Conservation (phyloP, 2,888 invertebrate species). For the Allygus modestus region DNA sequence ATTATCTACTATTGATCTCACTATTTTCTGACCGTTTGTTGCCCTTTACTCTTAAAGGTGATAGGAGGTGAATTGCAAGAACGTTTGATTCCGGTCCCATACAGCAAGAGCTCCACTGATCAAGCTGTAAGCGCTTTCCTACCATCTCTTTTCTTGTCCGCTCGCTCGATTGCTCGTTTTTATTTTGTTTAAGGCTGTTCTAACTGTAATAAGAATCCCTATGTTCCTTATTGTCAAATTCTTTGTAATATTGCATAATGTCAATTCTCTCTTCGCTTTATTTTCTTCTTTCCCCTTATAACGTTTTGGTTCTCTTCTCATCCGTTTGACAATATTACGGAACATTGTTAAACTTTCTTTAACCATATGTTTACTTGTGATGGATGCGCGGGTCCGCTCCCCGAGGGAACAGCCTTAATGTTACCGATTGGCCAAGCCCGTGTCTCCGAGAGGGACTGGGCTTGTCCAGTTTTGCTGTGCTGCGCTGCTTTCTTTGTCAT, state of each 20-base stretch:
- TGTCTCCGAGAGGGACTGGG: slow-evolving; percentile 56
- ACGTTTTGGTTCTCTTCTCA: slow-evolving; percentile 35
- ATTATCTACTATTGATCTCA: slow-evolving; percentile 68
- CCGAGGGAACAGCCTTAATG: slow-evolving; percentile 60
- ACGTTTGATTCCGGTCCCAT: slow-evolving; percentile 99
- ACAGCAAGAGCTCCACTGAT: slow-evolving; percentile 99
- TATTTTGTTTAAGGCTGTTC: slow-evolving; percentile 65
- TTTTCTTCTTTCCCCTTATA: slow-evolving; percentile 18
- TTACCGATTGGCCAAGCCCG: slow-evolving; percentile 59
- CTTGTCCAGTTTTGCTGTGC: slow-evolving; percentile 63
- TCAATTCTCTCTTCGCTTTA: slow-evolving; percentile 32
- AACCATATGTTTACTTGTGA: not conserved
- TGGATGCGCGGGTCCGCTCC: not conserved
- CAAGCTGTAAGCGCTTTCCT: slow-evolving; percentile 97
- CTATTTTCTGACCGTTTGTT: slow-evolving; percentile 76
- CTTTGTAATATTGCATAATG: slow-evolving; percentile 1
- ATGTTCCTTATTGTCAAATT: slow-evolving; percentile 4
- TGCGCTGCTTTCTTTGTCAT: slow-evolving; percentile 65
- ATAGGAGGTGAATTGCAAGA: slow-evolving; percentile 99
- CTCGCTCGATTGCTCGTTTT: slow-evolving; percentile 69
- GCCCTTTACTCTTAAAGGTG: slow-evolving; percentile 97
- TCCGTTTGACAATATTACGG: not conserved
- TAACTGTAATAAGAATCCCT: slow-evolving; percentile 47
- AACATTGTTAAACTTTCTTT: not conserved
- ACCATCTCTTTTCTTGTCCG: slow-evolving; percentile 72